Percentiles rank a stretch among this genome's conserved stretches.
Conservation (phyloP, 2,888 invertebrate species). For the Caenorhabditis virilis region DNA sequence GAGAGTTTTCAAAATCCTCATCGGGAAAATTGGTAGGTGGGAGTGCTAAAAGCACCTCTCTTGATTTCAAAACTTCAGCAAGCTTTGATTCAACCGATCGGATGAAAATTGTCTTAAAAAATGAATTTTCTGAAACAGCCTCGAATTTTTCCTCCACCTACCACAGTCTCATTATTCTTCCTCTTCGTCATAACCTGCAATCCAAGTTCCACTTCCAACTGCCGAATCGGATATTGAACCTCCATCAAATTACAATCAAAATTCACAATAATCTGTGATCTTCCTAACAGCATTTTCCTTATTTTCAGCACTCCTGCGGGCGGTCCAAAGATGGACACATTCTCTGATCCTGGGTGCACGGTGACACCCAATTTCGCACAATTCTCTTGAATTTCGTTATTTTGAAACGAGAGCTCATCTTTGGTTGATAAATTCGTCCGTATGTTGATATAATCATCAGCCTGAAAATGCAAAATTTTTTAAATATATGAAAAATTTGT, state of each 20-base stretch:
- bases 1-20: neutral
- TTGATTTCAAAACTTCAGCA: conserved; percentile 20
- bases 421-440: conserved; percentile 14
- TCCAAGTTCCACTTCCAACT: conserved; percentile 19
- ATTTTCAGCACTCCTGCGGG: conserved; percentile 45
- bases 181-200: conserved; percentile 24
- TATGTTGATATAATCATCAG: conserved; percentile 31
- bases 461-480: conserved; percentile 17
- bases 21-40: conserved; percentile 14
- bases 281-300: conserved; percentile 39
- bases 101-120: conserved; percentile 32
- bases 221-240: conserved; percentile 24
- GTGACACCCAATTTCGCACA: conserved; percentile 25
- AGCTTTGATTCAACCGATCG: conserved; percentile 26
- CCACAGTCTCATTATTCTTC: conserved; percentile 25
- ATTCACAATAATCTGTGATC: conserved; percentile 11
- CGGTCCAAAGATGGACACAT: conserved; percentile 41
- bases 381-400: conserved; percentile 18
- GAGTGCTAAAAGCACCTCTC: conserved; percentile 30
- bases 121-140: neutral
- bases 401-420: conserved; percentile 17
- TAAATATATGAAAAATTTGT: too few species aligned
- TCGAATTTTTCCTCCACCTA: neutral
- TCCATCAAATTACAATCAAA: conserved; percentile 31
- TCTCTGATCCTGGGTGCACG: conserved; percentile 36